Evolutionary conservation across 1,140 invertebrate genomes (phyloP), one percentile per base, ranked within the genome.

Genomic region (Parapsyche elsis): DNA sequence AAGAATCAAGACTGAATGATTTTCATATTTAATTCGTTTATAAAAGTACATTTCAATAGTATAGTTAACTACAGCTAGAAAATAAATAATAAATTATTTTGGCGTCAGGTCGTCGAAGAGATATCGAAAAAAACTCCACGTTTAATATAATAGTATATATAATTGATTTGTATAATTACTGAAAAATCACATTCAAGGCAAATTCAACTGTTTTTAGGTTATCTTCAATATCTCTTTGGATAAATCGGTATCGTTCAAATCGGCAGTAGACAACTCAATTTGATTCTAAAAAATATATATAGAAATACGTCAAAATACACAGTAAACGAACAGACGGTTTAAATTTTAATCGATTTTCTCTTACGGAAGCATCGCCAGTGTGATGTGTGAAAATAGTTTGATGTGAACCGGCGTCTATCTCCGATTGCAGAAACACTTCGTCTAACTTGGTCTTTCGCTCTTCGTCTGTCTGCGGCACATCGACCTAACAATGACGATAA

Each of bases 401-500:
- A 12, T 16, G 49, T 5, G 49, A 12, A 53, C 12, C 10, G 16
- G 4, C 16, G 10, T 53, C 16, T 12, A 53, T 53, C 16, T 53
- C 49, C 4, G 49, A 5, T 16, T 53, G 49, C 2, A 16, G 16
- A 53, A 53, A 53, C 1, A 16, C 16, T 64, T 74, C 81, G n/a
- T 82, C 81, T 38, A 80, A 71, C 12, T 71, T 38, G 0, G 70
- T 71, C 46, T 76, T 57, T 45, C 77, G 74, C 0, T 53, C 79
- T 38, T 83, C 79, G 19, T 78, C 79, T 10, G 80, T 79, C 19
- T 80, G 70, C 59, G 80, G 79, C 67, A 80, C 78, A 45, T 80
- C 73, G 19, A 80, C 24, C 81, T 83, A 45, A 38, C 7, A 53
- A 53, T 53, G n/a, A n/a, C n/a, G n/a, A n/a, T n/a, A n/a, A n/a